These are phyloP conservation scores for Antheraea pernyi DNA, from an alignment of 1,140 invertebrate genomes.

Conservation along the genomic window DNA sequence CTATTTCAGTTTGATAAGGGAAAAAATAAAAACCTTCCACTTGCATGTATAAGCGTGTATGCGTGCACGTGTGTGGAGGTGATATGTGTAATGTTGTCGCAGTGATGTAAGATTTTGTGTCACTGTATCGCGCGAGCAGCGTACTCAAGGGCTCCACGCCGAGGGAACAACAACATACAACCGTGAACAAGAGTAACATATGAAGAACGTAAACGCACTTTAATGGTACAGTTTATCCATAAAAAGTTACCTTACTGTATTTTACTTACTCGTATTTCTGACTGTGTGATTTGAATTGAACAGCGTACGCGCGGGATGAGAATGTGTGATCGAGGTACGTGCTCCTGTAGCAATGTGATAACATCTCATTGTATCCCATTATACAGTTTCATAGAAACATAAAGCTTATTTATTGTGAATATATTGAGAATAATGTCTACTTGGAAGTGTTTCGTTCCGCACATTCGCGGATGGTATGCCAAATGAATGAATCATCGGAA, in stretches of 20 bases:
- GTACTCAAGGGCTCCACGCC: too few species aligned
- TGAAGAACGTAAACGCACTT: too few species aligned
- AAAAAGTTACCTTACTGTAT: background rate
- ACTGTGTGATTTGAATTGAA: conserved; percentile 43
- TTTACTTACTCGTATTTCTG: background rate
- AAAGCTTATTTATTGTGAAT: conserved; percentile 12
- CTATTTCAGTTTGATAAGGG: too few species aligned
- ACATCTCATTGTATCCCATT: conserved; percentile 24
- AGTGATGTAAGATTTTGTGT: too few species aligned
- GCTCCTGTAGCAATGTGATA: conserved; percentile 7
- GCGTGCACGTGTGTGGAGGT: too few species aligned
- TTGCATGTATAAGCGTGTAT: too few species aligned
- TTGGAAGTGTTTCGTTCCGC: background rate
- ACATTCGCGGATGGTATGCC: background rate
- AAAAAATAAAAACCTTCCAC: too few species aligned
- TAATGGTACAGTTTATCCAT: too few species aligned
- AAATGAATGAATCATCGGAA: conserved; percentile 6
- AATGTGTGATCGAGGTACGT: conserved; percentile 30
- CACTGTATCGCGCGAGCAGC: too few species aligned
- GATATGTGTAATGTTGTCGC: too few species aligned
- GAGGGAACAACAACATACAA: too few species aligned
- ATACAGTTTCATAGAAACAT: conserved; percentile 13
- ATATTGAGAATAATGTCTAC: conserved; percentile 8
- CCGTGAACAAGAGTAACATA: too few species aligned
- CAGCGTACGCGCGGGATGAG: conserved; percentile 28